phyloP scores from a whole-genome alignment of 2,113 vertebrate genomes.

The Sebastes schlegelii region DNA sequence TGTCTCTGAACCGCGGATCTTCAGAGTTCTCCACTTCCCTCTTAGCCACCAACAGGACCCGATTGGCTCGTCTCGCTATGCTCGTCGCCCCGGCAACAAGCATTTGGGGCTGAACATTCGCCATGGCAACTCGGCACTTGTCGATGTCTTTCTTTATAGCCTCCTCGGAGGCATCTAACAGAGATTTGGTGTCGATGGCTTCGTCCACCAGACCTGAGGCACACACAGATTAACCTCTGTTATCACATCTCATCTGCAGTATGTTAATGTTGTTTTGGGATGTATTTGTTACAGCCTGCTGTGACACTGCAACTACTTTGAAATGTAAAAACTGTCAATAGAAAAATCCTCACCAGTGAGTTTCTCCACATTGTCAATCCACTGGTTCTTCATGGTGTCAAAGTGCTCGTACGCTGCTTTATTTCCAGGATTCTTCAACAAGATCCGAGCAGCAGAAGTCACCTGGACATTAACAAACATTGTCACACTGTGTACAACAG shows the following conservation, averaged over 20 bases:
- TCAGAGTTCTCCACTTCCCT: conserved; percentile 98
- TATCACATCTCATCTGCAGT: neutral
- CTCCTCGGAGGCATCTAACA: conserved; percentile 97
- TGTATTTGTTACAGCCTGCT: neutral
- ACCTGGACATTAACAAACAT: conserved; percentile 81
- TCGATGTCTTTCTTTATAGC: conserved; percentile 99
- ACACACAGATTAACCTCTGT: neutral
- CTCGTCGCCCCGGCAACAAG: conserved; percentile 98
- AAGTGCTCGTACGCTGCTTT: conserved; percentile 98
- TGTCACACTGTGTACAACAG: neutral
- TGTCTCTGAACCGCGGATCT: conserved; percentile 95
- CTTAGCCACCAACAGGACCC: conserved; percentile 96
- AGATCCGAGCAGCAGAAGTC: conserved; percentile 94
- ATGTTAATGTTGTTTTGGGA: neutral
- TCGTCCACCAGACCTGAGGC: conserved; percentile 93
- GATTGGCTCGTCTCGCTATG: conserved; percentile 96
- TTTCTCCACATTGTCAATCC: conserved; percentile 98
- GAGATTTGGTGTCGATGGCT: conserved; percentile 97
- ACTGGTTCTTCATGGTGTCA: conserved; percentile 99
- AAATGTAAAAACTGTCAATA: neutral
- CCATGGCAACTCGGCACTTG: conserved; percentile 98
- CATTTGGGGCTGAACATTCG: conserved; percentile 98
- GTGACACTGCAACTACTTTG: neutral
- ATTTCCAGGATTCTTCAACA: conserved; percentile 96
- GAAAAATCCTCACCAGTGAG: conserved; percentile 89